Evolutionary conservation across 1,140 invertebrate genomes (phyloP), one percentile per base, ranked within the genome.

Genomic region (Argopecten irradians): DNA sequence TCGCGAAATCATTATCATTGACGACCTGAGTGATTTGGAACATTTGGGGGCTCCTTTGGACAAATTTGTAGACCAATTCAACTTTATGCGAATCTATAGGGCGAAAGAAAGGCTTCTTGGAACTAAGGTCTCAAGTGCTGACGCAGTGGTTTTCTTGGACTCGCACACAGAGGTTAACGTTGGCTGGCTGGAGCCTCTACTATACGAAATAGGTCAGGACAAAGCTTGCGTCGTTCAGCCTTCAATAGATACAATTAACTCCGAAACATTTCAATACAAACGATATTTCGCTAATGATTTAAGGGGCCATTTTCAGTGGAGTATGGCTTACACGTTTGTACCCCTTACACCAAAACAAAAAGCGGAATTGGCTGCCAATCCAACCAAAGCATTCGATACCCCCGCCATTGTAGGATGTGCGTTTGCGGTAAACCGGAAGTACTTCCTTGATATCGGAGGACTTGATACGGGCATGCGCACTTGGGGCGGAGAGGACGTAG

Each of bases 231-330:
- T 90, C 97, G 98, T 94, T 97, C 97, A 13, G 97, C 97, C 43
- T 97, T 97, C 99, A 33, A 99, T 99, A 91, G 99, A 99, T 95
- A 97, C 99, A 19, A 99, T 99, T 84, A 98, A 99, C 95, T 97
- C 98, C 9, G 98, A 99, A 93, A 99, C 98, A 0, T 98, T 46
- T 55, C 97, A 97, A 39, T 99, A 98, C 92, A 99, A 99, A 5
- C 82, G 32, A 16, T 88, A 88, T 34, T 84, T 82, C 35, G 87
- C 22, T n/a, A 88, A 88, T 9, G 89, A 90, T 28, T 90, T 89
- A 34, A 98, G 99, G n/a, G 98, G 98, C 82, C 98, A 98, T 86
- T 99, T 99, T 95, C 98, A 99, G 96, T 99, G 99, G 99, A 99
- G 98, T 96, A 96, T 99, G 34, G 98, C 98, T 32, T 95, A 94